Evolutionary conservation across 2,113 vertebrate genomes (phyloP), one percentile per base, ranked within the genome.

Genomic region (Turdus rufiventris): DNA sequence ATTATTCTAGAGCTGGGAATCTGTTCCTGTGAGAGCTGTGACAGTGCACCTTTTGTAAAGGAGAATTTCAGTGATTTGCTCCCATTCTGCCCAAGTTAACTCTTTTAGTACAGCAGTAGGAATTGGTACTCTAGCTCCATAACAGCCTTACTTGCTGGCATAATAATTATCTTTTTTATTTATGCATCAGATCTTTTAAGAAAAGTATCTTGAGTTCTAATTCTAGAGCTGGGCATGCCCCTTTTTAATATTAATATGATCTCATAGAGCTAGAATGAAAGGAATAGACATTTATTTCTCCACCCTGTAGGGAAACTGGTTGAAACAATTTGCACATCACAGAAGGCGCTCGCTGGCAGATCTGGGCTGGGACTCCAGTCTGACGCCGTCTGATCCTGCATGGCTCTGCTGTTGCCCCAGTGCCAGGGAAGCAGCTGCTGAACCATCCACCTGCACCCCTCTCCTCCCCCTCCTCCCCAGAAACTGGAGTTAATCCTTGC

Each of bases 271-370:
- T 84, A 80, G 63, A 95, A 82, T 77, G 65, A 93, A 89, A 63
- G 48, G 71, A 75, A 57, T 14, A 92, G 81, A 77, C 84, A 66
- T 88, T 34, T 71, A 43, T 95, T 94, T 93, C 93, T 91, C 93
- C 82, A 90, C 85, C 85, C 88, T 80, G 36, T 74, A 77, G 71
- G 89, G 72, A 80, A 91, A 90, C 72, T 86, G 74, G 71, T 76
- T 66, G 63, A 82, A 91, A 50, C 51, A 66, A 91, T 96, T 96
- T 93, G 85, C 95, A 93, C 93, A 94, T 95, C 85, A 88, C 66
- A 94, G 89, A 65, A 91, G 74, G 71, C 0, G 5, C 78, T 88
- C 2, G 0, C 67, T 71, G 89, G 63, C 65, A 85, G 78, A 68
- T 78, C 26, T 23, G 81, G 71, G 80, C 40, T 89, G 84, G 70